These are phyloP conservation scores for Sphaerophoria rueppellii DNA, from an alignment of 2,888 invertebrate genomes.

Conservation along the genomic window DNA sequence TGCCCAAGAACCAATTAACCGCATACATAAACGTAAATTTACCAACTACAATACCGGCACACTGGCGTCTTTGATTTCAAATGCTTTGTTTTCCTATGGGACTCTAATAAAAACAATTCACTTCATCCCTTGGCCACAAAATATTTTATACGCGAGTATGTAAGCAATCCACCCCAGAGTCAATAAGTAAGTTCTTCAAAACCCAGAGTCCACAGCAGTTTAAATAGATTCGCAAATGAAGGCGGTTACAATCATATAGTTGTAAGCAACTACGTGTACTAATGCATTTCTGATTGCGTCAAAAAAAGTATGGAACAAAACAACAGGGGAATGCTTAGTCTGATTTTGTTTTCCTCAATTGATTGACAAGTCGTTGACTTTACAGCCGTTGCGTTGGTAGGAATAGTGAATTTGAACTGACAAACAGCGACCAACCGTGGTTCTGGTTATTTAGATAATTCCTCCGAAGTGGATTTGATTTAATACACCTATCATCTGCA, in stretches of 20 bases:
- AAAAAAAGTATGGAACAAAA: slow-evolving; percentile 27
- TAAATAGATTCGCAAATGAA: slow-evolving; percentile 65
- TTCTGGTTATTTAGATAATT: slow-evolving; percentile 52
- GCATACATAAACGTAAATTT: slow-evolving; percentile 59
- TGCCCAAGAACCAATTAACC: slow-evolving; percentile 67
- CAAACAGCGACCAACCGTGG: slow-evolving; percentile 5
- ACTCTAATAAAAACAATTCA: slow-evolving; percentile 70
- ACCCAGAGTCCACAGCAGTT: slow-evolving; percentile 33
- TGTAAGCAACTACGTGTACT: slow-evolving; percentile 66
- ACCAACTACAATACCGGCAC: slow-evolving; percentile 61
- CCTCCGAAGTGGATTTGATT: slow-evolving; percentile 55
- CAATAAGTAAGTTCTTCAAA: slow-evolving; percentile 14
- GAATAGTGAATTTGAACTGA: slow-evolving; percentile 46
- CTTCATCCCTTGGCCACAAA: slow-evolving; percentile 50
- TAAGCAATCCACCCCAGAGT: slow-evolving; percentile 61
- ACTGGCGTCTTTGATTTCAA: slow-evolving; percentile 56
- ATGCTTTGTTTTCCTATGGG: slow-evolving; percentile 64
- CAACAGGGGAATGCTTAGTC: slow-evolving; percentile 62
- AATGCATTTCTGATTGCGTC: slow-evolving; percentile 67
- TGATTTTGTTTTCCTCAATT: slow-evolving; percentile 68
- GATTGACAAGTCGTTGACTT: slow-evolving; percentile 82
- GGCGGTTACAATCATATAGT: slow-evolving; percentile 70
- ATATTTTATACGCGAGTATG: slow-evolving; percentile 33
- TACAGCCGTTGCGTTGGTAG: slow-evolving; percentile 80
- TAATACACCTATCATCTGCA: slow-evolving; percentile 22